Base-by-base conservation (phyloP, 2,888 invertebrate genomes). In the Chrysolina oricalcia region DNA sequence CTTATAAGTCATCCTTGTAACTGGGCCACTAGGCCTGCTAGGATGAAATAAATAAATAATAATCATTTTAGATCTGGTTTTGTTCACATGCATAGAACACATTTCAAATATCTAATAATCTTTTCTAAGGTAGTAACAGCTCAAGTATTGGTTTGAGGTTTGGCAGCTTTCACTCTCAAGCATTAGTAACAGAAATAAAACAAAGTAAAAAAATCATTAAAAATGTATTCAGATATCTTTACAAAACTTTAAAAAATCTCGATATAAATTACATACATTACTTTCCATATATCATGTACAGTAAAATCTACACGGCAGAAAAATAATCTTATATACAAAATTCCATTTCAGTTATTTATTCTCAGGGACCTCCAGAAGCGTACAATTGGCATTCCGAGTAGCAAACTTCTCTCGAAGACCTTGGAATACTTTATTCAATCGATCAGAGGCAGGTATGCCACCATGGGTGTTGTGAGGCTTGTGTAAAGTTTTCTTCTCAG, bases 401-500 rank as follows among this genome's bases (percentile, higher is more conserved):
- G 23, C 19, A 13, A 73, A 40, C 35, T 66, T 72, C 41, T 59
- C 13, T 35, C 70, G 68, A 46, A 72, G 17, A 13, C 59, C 65
- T 19, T 75, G 75, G 35, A 81, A 86, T 1, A 81, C 83, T 64
- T 78, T 82, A 64, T 78, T 80, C 75, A 86, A 77, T 21, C 80
- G 77, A 17, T 79, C 75, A 67, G 82, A 81, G 8, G 83, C 79
- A 0, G 84, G 85, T 64, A 87, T 82, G 46, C 86, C 86, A 9
- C 83, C 81, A 70, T 87, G 86, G 6, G 76, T 73, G 19, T 71
- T 72, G 67, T 70, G 79, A 1, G 79, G 79, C 70, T 81, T 83
- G 65, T 81, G 80, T 43, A 80, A 64, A 19, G 70, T 75, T 70
- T 77, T 81, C 73, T 76, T 77, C n/a, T 76, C 74, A 17, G 68